These are phyloP conservation scores for Diabrotica virgifera DNA, from an alignment of 1,140 invertebrate species.

Conservation along the genomic window DNA sequence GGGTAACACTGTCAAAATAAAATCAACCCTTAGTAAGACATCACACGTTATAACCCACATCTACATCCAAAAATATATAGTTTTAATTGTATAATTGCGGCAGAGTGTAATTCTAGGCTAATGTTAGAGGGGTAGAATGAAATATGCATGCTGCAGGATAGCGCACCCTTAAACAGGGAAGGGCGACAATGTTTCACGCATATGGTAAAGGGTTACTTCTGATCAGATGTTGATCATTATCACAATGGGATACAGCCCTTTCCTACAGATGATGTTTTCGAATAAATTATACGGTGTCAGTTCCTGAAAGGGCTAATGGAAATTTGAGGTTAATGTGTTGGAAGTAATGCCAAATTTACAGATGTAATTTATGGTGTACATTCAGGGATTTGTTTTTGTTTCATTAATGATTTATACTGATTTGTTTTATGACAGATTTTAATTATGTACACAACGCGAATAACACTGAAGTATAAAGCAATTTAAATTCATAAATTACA, in stretches of 20 bases:
- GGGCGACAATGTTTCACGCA: constrained; percentile 26
- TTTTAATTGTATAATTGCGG: constrained; percentile 27
- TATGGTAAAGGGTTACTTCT: constrained; percentile 22
- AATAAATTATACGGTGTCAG: constrained; percentile 26
- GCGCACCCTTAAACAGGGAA: constrained; percentile 20
- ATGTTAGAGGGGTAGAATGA: constrained; percentile 22
- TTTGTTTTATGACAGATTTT: constrained; percentile 6
- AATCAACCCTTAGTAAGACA: constrained; percentile 2
- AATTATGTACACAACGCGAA: not conserved
- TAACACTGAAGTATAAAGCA: no score
- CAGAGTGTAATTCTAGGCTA: constrained; percentile 17
- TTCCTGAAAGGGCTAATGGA: constrained; percentile 30
- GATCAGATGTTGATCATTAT: constrained; percentile 17
- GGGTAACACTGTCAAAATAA: not conserved
- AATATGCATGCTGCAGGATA: constrained; percentile 21
- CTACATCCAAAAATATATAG: constrained; percentile 15
- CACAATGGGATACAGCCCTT: constrained; percentile 10
- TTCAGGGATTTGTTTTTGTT: constrained; percentile 12
- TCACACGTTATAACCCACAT: constrained; percentile 2
- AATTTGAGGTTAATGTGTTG: constrained; percentile 30
- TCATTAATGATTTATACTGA: constrained; percentile 5
- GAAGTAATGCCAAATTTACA: constrained; percentile 29
- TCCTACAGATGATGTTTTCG: constrained; percentile 16
- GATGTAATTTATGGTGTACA: constrained; percentile 22
- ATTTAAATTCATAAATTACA: no score